Conservation (phyloP, 1,140 invertebrate species). For the Eumaeus atala region DNA sequence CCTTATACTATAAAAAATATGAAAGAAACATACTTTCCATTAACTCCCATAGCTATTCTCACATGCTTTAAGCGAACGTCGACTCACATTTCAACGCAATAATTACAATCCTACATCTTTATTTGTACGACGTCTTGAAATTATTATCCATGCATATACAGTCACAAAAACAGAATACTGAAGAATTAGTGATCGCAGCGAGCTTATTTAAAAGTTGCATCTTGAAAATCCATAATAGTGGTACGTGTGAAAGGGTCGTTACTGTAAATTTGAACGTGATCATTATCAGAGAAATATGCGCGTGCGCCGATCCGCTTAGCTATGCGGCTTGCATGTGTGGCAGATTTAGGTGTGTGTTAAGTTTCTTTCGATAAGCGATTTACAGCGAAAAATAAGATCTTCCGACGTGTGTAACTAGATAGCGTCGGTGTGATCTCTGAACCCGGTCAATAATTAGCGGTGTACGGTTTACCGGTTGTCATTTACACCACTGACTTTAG, state of each 20-base stretch:
- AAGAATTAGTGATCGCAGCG: too few relatives aligned
- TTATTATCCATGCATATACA: too few relatives aligned
- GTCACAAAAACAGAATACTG: too few relatives aligned
- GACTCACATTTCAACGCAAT: too few relatives aligned
- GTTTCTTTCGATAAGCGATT: conserved; percentile 26
- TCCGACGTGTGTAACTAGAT: conserved; percentile 29
- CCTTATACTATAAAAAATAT: too few relatives aligned
- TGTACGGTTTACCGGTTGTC: conserved; percentile 9
- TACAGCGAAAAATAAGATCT: conserved; percentile 34
- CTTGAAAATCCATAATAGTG: conserved; percentile 14
- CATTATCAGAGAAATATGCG: conserved; percentile 38
- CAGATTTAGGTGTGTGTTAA: conserved; percentile 17
- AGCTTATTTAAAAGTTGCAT: conserved; percentile 5
- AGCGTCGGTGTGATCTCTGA: conserved; percentile 28
- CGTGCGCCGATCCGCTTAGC: conserved; percentile 23
- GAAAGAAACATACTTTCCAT: too few relatives aligned
- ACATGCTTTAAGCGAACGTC: too few relatives aligned
- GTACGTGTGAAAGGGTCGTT: conserved; percentile 39
- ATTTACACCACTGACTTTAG: background rate
- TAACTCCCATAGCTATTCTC: too few relatives aligned
- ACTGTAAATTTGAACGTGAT: conserved; percentile 39
- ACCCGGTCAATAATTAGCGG: conserved; percentile 11
- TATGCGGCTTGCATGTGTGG: conserved; percentile 15
- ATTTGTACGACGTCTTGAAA: too few relatives aligned
- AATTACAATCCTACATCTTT: too few relatives aligned